Evolutionary conservation across 2,888 invertebrate genomes (phyloP), one percentile per base, ranked within the genome.

Genomic region (Nomada ruficornis): DNA sequence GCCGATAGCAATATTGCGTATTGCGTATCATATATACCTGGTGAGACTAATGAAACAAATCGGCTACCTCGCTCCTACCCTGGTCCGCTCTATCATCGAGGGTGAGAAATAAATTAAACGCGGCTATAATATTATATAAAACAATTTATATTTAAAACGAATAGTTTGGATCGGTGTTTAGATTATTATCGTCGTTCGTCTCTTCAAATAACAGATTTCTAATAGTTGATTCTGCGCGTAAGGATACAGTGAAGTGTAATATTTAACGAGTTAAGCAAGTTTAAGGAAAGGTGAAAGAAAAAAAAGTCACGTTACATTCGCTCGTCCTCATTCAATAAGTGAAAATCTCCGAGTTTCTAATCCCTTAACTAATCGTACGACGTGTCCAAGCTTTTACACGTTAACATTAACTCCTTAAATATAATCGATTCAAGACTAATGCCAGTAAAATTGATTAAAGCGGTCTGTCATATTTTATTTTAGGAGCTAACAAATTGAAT

Each of bases 281-380:
- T 76, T 62, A 11, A 63, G 26, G 42, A 44, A 18, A 50, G 50
- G 26, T 7, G 4, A n/a, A 23, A n/a, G 50, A 23, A 72, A 52
- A 54, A 73, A 52, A 54, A 29, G 36, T 36, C 29, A 55, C 55
- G 55, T 62, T 68, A 44, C 67, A 57, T 50, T 59, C 20, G 47
- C 64, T 36, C 52, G 55, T 64, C 59, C 52, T 47, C 47, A 44
- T 63, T 44, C 60, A 47, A 42, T 4, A 50, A 42, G 67, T 54
- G 65, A 68, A 57, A 73, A 62, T 18, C 15, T 2, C 55, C 1
- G 13, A 78, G 73, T 78, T 78, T 78, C 77, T 72, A 78, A 73
- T 70, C 70, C 63, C 52, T 76, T 76, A 70, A 54, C 52, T 63
- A 55, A 55, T 62, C 60, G 52, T 47, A 67, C 57, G 54, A 44